Evolutionary conservation across 1,140 invertebrate species (phyloP), one percentile per base, ranked within the genome.

Genomic region (Orius laevigatus): DNA sequence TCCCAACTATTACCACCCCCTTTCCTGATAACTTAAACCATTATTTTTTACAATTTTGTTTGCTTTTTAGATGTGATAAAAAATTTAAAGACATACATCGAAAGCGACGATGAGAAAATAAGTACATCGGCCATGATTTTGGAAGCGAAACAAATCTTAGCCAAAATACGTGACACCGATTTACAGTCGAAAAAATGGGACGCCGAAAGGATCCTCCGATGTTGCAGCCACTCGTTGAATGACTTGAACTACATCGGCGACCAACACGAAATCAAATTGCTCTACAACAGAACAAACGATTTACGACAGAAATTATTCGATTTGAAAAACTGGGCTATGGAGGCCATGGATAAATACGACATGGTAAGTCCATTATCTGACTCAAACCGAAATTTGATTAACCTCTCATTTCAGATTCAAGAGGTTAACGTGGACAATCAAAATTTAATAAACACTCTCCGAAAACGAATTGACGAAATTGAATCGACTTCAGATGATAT

Each of bases 111-210:
- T 43, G 70, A 67, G 32, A 71, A 71, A 57, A 57, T 76, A 14
- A 74, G 71, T 51, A 69, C 75, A 3, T 69, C 72, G 36, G 69
- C 70, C 50, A 71, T 70, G 0, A 50, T 78, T 14, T 70, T 72
- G 51, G 72, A 75, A 57, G 74, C 74, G 0, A 68, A 66, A 31
- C 61, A 63, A 41, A 59, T 77, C 34, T 54, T 79, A 3, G 70
- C 69, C 12, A 58, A 67, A 25, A 67, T 81, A 11, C 72, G 72
- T 44, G 66, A 67, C 16, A 56, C 70, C 1, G 66, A 71, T 48
- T 61, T 78, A 14, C 51, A 60, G 4, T 58, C 56, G 32, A 60
- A 57, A 43, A 60, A 60, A 55, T 53, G 58, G 62, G 43, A 66
- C 58, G 54, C 69, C 56, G 46, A 72, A 64, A 54, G 61, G 63